Evolutionary conservation across 2,797 vertebrate species (phyloP), one percentile per base, ranked within the genome.

Genomic region (Merluccius polli): DNA sequence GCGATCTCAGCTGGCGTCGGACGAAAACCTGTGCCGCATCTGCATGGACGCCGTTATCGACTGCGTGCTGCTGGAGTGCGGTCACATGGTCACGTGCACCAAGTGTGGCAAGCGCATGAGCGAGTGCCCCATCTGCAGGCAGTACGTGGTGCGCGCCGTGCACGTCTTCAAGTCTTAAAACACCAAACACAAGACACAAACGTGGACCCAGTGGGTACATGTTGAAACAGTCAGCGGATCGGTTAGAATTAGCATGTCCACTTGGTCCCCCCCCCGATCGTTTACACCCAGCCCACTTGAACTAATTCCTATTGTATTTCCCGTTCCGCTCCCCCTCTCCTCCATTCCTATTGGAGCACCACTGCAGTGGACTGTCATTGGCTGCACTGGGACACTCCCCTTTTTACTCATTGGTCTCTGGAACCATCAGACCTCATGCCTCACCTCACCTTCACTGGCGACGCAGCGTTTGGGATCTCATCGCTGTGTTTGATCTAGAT

Each of bases 61-160:
- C 93, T 99, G 98, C 0, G 97, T 99, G 76, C 93, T 99, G 85
- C 94, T 99, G 74, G 98, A 99, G 81, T 99, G 98, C 0, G 98
- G 98, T 76, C 98, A 99, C 93, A 99, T 99, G 98, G 97, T 99
- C 75, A 99, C 98, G 9, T 99, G 98, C 90, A 99, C 98, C 86
- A 98, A 97, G 82, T 99, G 98, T 0, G 98, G 98, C 68, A 99
- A 99, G 90, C 92, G 97, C 79, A 99, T 99, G 98, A 99, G 93
- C 44, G 98, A 99, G 92, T 99, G 98, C 78, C 98, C 98, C 83
- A 99, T 99, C 93, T 99, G 98, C 92, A 93, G 98, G 73, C 98
- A 99, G 93, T 99, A 97, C 0, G 98, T 99, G 0, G 96, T 99
- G 33, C 93, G 98, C 5, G 97, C 97, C 0, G 97, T 99, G 89